phyloP scores from a whole-genome alignment of 2,113 vertebrate genomes.

The Raja brachyura region DNA sequence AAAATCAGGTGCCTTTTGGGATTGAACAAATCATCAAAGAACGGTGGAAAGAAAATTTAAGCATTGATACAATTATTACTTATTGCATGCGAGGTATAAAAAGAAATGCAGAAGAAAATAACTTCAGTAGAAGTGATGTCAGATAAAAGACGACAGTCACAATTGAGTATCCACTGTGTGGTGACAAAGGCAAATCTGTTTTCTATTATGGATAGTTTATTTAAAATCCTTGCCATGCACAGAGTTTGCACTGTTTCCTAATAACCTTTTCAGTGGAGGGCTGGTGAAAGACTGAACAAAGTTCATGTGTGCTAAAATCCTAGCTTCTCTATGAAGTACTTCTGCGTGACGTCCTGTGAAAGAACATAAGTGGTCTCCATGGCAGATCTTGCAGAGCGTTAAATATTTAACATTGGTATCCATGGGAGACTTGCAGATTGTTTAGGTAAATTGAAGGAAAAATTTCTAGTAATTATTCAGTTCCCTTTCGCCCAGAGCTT shows the following conservation, averaged over 20 bases:
- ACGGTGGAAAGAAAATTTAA: neutral
- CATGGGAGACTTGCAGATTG: neutral
- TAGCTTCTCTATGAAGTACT: neutral
- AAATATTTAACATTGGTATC: neutral
- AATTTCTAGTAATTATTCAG: neutral
- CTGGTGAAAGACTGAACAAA: neutral
- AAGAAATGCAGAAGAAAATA: neutral
- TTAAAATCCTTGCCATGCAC: neutral
- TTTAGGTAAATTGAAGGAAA: neutral
- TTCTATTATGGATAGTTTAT: neutral
- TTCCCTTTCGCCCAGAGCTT: neutral
- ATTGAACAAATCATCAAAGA: neutral
- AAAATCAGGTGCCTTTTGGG: neutral
- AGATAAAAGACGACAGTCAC: too few relatives aligned
- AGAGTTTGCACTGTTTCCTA: neutral
- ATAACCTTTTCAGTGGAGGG: neutral
- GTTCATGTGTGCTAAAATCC: neutral
- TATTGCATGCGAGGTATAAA: neutral
- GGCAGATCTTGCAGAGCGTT: neutral
- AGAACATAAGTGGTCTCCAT: neutral
- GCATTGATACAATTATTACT: neutral
- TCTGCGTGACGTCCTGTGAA: neutral
- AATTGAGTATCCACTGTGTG: neutral
- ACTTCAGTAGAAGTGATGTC: neutral
- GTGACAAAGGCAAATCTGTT: neutral